Evolutionary conservation across 2,113 vertebrate species (phyloP).

Genomic region (Rhegmatorhina hoffmannsi): DNA sequence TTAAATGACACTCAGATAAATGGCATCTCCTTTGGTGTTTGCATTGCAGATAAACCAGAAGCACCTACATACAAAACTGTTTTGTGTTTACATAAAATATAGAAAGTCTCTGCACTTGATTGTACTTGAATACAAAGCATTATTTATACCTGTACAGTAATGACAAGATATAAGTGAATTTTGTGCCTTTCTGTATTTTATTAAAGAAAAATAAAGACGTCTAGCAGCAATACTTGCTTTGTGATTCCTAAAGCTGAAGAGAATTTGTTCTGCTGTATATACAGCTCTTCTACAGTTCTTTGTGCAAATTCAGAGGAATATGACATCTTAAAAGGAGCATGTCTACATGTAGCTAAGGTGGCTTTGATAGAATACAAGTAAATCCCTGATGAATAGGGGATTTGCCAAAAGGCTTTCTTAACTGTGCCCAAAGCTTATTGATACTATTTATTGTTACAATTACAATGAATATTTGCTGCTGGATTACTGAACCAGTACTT

Average conservation of each 20-base stretch:
- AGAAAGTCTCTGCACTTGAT: slow-evolving; percentile 79
- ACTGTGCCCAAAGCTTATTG: neutral
- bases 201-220: slow-evolving; percentile 80
- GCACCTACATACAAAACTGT: slow-evolving; percentile 69
- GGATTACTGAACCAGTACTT: neutral
- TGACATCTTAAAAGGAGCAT: neutral
- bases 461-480: neutral
- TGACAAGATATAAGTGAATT: slow-evolving; percentile 72
- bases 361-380: neutral
- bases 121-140: slow-evolving; percentile 81
- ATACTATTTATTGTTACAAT: neutral
- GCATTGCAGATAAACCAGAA: slow-evolving; percentile 69
- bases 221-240: slow-evolving; percentile 62
- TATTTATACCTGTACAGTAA: slow-evolving; percentile 84
- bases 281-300: neutral
- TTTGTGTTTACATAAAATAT: slow-evolving; percentile 83
- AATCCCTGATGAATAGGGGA: neutral
- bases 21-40: slow-evolving; percentile 65
- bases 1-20: slow-evolving; percentile 60
- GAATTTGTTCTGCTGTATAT: neutral
- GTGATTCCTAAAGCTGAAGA: slow-evolving; percentile 23
- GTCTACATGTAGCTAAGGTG: neutral
- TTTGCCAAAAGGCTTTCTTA: neutral
- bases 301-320: neutral
- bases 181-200: slow-evolving; percentile 78